Base-by-base conservation (phyloP, 2,888 invertebrate genomes). In the Criorhina ranunculi region DNA sequence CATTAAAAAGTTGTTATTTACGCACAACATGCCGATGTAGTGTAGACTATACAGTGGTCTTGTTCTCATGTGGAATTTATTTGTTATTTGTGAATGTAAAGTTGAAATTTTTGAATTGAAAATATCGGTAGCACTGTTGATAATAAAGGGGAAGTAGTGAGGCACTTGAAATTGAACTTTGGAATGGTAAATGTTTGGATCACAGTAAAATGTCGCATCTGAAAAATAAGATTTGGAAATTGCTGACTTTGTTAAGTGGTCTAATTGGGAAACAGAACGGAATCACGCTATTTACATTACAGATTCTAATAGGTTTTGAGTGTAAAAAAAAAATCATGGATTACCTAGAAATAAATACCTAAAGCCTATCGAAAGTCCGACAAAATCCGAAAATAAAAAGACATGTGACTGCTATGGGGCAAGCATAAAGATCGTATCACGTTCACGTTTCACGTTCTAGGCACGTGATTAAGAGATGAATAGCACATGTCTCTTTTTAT, bases 1-100 rank as follows among this genome's bases (percentile, higher is more conserved):
- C 33, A 55, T 44, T 12, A 29, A 17, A 55, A 35, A 29, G n/a
- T 31, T 33, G 19, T 55, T 55, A 53, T 66, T 40, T 40, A 66
- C 37, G 53, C 66, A 66, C 51, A 40, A 33, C 49, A 37, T 37
- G 12, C 6, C 51, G 17, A 5, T 29, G 37, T 12, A 49, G 57
- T 12, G 17, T 35, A 11, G 55, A 24, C 24, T 24, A 24, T 55
- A 15, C 3, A 51, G 6, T 8, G 33, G 55, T 12, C 19, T 55
- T 35, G 15, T 49, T 49, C 24, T 49, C 6, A 5, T 24, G 11
- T n/a, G 2, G 46, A 6, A 15, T 6, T 49, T 24, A 19, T 40
- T 8, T 15, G 49, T 24, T 6, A 19, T 35, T 55, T 29, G 17
- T 55, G 35, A 33, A 55, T 55, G 33, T 35, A 35, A 55, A 17